These are phyloP conservation scores for Urosaurus nigricauda DNA, from an alignment of 2,797 vertebrate genomes.

Conservation along the genomic window DNA sequence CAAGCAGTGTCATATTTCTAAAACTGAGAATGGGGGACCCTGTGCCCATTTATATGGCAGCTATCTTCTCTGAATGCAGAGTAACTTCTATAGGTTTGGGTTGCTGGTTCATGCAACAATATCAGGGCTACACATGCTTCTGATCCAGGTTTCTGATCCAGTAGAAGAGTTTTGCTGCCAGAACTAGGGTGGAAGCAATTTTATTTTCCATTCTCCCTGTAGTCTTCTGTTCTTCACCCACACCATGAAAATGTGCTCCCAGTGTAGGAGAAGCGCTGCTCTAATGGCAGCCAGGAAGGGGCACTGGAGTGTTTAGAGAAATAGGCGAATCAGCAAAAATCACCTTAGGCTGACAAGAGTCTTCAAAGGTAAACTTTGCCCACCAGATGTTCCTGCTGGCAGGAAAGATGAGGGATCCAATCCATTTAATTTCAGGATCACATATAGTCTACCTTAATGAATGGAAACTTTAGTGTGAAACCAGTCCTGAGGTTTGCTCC, in stretches of 20 bases:
- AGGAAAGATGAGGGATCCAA: background rate
- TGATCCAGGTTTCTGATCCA: background rate
- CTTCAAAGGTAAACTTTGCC: background rate
- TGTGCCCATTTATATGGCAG: background rate
- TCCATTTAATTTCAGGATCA: background rate
- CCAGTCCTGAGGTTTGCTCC: background rate
- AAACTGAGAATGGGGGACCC: background rate
- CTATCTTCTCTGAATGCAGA: background rate
- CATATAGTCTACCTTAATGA: background rate
- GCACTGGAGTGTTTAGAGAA: background rate
- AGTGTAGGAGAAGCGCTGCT: background rate
- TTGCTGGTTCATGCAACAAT: background rate
- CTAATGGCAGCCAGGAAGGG: background rate
- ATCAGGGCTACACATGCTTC: background rate
- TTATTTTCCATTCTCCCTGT: background rate
- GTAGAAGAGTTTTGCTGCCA: background rate
- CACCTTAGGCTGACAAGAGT: background rate
- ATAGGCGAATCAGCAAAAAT: background rate
- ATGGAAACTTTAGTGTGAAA: background rate
- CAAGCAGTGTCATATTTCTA: constrained; percentile 8
- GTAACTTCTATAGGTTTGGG: background rate
- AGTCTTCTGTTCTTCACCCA: background rate
- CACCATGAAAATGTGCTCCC: background rate
- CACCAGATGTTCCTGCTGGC: background rate
- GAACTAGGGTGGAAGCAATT: background rate